Conservation (phyloP, 2,888 invertebrate genomes). For the Trichopria drosophilae region DNA sequence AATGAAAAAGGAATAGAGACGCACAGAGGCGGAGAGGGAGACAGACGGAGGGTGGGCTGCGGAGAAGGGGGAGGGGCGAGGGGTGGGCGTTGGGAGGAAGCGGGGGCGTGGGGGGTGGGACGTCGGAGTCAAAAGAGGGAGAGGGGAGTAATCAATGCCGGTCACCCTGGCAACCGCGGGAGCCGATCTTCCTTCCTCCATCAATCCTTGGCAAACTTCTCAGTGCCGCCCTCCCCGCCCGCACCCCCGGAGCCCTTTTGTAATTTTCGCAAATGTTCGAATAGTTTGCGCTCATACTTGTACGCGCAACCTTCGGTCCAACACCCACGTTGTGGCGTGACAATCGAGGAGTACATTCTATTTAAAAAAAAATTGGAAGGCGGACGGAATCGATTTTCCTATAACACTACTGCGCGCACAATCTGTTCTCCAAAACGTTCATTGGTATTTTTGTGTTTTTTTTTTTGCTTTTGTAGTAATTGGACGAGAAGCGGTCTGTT, state of each 20-base stretch:
- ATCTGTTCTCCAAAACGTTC: too few relatives aligned
- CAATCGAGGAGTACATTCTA: too few relatives aligned
- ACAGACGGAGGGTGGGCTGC: constrained; percentile 28
- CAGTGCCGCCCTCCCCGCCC: constrained; percentile 30
- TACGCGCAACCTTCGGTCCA: too few relatives aligned
- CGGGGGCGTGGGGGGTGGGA: constrained; percentile 12
- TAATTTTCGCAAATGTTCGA: constrained; percentile 31
- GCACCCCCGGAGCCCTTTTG: constrained; percentile 21
- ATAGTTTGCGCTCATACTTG: too few relatives aligned
- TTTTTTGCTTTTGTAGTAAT: too few relatives aligned
- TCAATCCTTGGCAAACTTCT: constrained; percentile 44
- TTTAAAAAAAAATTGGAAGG: constrained; percentile 10
- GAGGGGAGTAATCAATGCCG: constrained; percentile 57
- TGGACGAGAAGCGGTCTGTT: too few relatives aligned
- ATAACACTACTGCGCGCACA: too few relatives aligned
- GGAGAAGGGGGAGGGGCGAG: constrained; percentile 27
- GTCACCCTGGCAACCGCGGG: constrained; percentile 55
- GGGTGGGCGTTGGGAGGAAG: constrained; percentile 13
- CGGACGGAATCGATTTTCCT: too few relatives aligned
- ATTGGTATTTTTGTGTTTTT: too few relatives aligned
- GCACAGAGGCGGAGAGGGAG: constrained; percentile 14
- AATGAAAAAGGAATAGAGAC: too few relatives aligned
- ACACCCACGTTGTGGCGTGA: too few relatives aligned
- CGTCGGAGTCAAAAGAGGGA: too few relatives aligned
- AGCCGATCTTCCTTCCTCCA: constrained; percentile 51